Evolutionary conservation across 2,888 invertebrate genomes (phyloP), one percentile per base, ranked within the genome.

Genomic region (Drosophila algonquin): DNA sequence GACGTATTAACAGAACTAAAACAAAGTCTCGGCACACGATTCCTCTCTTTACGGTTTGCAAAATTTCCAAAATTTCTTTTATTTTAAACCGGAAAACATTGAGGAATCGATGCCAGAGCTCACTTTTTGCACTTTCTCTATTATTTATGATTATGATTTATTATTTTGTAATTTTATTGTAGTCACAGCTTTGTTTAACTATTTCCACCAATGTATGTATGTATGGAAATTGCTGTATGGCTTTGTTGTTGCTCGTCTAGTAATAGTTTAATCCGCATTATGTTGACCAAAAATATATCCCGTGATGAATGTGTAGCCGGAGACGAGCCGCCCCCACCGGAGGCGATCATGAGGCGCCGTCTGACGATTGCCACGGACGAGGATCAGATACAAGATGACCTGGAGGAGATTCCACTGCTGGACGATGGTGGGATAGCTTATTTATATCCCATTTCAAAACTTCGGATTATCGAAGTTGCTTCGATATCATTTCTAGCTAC

Each of bases 311-410:
- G 69, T 24, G 51, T 59, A 85, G 84, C 64, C 75, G 88, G 71
- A 53, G 83, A 76, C 71, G 83, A 63, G 48, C 80, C 77, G 60
- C 70, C 84, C 53, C 48, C 76, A 5, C 53, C 67, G 40, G 86
- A 90, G 74, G 55, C 69, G 65, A 61, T 73, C 50, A 86, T 91
- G 90, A 90, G 90, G 75, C 89, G 92, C 6, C 87, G 92, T 48
- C 73, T 92, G 54, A 92, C 92, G 21, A 91, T 92, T 58, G 90
- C 92, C 53, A 75, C 80, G 8, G 82, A 88, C 6, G 91, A 91
- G 63, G 92, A 92, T 50, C 73, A 82, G 14, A 81, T 90, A 69
- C 86, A 87, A 14, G 90, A 89, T 16, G 82, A 82, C 45, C 63
- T 57, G 62, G 89, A 88, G 55, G 87, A 90, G 24, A 80, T 88